Conservation (phyloP, 2,113 vertebrate species). For the Gnathochromis pfefferi region DNA sequence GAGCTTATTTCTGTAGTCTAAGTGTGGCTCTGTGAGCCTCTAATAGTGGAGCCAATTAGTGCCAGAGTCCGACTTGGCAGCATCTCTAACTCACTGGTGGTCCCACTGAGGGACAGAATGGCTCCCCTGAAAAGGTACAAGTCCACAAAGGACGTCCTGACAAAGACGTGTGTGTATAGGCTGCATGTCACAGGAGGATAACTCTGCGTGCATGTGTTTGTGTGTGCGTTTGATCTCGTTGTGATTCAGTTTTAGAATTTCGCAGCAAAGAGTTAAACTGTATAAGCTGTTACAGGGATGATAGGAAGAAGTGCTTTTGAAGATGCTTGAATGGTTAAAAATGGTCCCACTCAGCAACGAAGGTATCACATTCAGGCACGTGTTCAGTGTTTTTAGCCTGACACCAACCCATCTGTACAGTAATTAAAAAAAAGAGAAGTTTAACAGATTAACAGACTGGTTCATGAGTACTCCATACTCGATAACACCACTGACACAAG, state of each 20-base stretch:
- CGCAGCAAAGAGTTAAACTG: background rate
- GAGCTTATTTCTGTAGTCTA: slow-evolving; percentile 48
- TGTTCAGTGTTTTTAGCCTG: background rate
- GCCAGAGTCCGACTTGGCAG: slow-evolving; percentile 60
- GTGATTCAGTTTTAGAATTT: background rate
- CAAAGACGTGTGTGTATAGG: slow-evolving; percentile 53
- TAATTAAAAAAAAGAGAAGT: background rate
- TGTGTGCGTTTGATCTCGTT: background rate
- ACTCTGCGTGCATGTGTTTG: background rate
- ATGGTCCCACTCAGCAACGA: background rate
- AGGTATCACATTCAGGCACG: background rate
- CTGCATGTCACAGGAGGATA: slow-evolving; percentile 43
- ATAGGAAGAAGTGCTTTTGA: background rate
- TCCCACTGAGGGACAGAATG: slow-evolving; percentile 61
- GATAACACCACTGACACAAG: background rate
- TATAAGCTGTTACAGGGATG: background rate
- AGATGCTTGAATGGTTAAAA: background rate
- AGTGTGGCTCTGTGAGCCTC: slow-evolving; percentile 51
- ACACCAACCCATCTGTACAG: background rate
- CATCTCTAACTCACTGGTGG: slow-evolving; percentile 57
- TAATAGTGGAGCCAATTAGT: slow-evolving; percentile 60
- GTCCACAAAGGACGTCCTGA: slow-evolving; percentile 53
- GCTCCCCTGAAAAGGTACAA: slow-evolving; percentile 62
- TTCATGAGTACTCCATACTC: background rate
- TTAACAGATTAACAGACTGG: background rate